Evolutionary conservation across 1,140 invertebrate species (phyloP), one percentile per base, ranked within the genome.

Genomic region (Coenobita brevimanus): DNA sequence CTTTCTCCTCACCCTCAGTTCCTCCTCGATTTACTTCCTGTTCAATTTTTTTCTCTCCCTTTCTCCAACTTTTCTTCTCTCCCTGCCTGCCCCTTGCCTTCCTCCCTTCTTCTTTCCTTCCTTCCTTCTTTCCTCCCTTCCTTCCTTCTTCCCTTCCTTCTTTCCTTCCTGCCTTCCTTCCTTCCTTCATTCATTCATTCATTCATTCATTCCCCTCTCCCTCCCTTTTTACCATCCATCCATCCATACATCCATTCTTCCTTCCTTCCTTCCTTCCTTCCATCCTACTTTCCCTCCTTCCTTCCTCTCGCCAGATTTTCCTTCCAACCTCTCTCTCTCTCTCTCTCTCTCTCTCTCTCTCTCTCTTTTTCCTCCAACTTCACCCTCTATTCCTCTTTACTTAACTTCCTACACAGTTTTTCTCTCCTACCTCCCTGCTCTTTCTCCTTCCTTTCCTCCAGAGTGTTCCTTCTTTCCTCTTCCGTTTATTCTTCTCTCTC

Each of bases 331-430:
- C 27, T 80, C 54, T 60, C 54, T 80, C 54, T 80, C 75, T 78
- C 75, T 78, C 75, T 78, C 75, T 78, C 75, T 78, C 75, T 78
- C 75, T 78, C 75, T 78, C 75, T 78, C 75, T 78, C 75, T 78
- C 75, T 78, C 75, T 78, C 75, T 78, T 46, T 46, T n/a, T 78
- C 33, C n/a, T n/a, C n/a, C n/a, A n/a, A n/a, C n/a, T n/a, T n/a
- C n/a, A n/a, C n/a, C n/a, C n/a, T n/a, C n/a, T n/a, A n/a, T n/a
- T n/a, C n/a, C n/a, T n/a, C n/a, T n/a, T n/a, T n/a, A n/a, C n/a
- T n/a, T n/a, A n/a, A n/a, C n/a, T n/a, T n/a, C n/a, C n/a, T n/a
- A n/a, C n/a, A n/a, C n/a, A n/a, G n/a, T n/a, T n/a, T n/a, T n/a
- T n/a, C n/a, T n/a, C n/a, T n/a, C n/a, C n/a, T n/a, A n/a, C n/a